phyloP scores from a whole-genome alignment of 2,113 vertebrate genomes.

The Notothenia coriiceps region DNA sequence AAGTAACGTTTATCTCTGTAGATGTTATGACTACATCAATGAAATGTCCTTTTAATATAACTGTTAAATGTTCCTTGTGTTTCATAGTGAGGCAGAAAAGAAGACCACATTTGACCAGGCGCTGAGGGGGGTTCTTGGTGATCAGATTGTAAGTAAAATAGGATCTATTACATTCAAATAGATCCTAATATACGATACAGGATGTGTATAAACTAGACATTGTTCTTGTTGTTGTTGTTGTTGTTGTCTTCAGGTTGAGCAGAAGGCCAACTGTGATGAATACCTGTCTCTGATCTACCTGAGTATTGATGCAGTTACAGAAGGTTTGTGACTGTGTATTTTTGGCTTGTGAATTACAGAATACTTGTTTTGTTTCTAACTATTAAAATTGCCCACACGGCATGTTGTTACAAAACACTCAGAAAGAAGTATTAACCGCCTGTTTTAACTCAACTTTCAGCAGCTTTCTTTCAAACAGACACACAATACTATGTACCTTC shows the following conservation, averaged over 20 bases:
- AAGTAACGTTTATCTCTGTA: slow-evolving; percentile 46
- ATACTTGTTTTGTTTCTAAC: background rate
- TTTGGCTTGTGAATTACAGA: background rate
- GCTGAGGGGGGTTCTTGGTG: slow-evolving; percentile 92
- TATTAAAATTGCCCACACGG: background rate
- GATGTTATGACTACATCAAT: rapidly evolving
- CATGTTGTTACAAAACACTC: background rate
- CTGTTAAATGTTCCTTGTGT: background rate
- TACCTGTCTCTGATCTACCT: slow-evolving; percentile 95
- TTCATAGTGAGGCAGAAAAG: slow-evolving; percentile 95
- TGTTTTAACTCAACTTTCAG: background rate
- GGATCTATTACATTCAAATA: too few species aligned
- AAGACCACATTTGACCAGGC: slow-evolving; percentile 96
- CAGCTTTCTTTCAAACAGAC: background rate
- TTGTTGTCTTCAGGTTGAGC: slow-evolving; percentile 85
- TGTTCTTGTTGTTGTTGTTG: background rate
- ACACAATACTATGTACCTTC: background rate
- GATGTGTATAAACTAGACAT: background rate
- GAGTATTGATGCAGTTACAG: slow-evolving; percentile 94
- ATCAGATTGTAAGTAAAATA: slow-evolving; percentile 91
- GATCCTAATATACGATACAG: rapidly evolving
- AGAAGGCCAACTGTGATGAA: slow-evolving; percentile 89
- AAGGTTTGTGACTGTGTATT: slow-evolving; percentile 82
- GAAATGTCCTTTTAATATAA: background rate
- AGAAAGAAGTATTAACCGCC: background rate